Conservation (phyloP, 1,140 invertebrate species). For the Drosophila novamexicana region DNA sequence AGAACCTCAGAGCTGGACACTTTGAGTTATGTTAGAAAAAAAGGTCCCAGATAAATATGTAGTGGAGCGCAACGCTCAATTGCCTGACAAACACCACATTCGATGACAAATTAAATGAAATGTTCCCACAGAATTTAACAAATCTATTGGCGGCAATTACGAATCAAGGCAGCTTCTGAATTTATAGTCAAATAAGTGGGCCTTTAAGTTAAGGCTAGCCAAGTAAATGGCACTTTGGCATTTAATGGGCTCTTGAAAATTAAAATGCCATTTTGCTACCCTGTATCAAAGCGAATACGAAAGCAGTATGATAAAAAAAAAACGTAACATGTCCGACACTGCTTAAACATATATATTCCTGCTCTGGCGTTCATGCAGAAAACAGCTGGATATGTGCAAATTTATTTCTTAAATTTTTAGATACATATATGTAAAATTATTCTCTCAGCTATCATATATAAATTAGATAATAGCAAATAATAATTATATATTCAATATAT, state of each 20-base stretch:
- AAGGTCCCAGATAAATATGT: no score
- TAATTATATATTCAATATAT: no score
- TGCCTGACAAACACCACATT: slow-evolving; percentile 3
- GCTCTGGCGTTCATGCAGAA: no score
- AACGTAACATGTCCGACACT: no score
- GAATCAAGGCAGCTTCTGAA: background rate
- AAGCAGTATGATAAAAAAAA: background rate
- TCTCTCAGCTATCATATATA: no score
- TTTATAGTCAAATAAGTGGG: slow-evolving; percentile 16
- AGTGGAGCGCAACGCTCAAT: slow-evolving; percentile 27
- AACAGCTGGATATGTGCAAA: no score
- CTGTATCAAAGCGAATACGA: background rate
- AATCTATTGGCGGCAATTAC: slow-evolving; percentile 8
- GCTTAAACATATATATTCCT: no score
- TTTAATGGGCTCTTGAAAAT: slow-evolving; percentile 18
- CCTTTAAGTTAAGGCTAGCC: background rate
- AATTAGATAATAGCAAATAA: no score
- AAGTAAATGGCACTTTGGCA: background rate
- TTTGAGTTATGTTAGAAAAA: background rate
- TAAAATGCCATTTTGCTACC: slow-evolving; percentile 18
- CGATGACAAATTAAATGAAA: slow-evolving; percentile 27
- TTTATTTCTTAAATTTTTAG: no score
- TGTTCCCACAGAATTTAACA: background rate
- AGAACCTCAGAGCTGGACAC: background rate
- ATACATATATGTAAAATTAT: no score